A percentile compares a stretch with the other conserved stretches of the same genome.
Evolutionary conservation across 1,140 invertebrate species (phyloP).

Genomic region (Drosophila repleta): DNA sequence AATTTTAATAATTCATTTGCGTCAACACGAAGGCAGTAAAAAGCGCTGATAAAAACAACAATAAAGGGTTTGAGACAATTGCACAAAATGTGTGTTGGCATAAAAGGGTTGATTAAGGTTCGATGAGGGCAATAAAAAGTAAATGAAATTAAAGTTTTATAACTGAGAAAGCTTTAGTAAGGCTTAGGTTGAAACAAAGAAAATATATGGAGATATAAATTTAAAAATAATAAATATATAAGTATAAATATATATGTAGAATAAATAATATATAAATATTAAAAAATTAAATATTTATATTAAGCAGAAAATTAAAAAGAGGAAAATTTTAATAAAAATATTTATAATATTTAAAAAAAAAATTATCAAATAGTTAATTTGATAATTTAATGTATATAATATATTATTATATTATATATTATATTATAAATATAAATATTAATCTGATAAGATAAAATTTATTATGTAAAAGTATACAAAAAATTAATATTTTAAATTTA

Average conservation of each 20-base stretch:
- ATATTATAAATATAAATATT: no score
- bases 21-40: conserved; percentile 7
- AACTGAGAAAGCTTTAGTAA: not conserved
- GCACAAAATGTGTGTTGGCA: no score
- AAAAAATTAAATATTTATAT: no score
- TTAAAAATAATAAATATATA: not conserved
- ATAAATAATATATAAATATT: not conserved
- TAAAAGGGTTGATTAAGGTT: not conserved
- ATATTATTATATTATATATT: no score
- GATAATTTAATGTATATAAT: no score
- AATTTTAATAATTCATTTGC: conserved; percentile 47
- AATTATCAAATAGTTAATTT: no score
- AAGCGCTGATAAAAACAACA: not conserved
- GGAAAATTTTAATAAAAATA: no score
- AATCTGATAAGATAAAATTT: no score
- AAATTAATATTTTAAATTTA: no score
- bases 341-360: no score
- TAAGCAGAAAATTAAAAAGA: no score
- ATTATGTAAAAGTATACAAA: no score
- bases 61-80: not conserved
- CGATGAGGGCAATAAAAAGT: not conserved
- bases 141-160: not conserved
- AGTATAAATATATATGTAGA: not conserved
- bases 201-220: not conserved
- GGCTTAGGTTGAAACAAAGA: not conserved